These are phyloP conservation scores for Mesitornis unicolor DNA, from an alignment of 2,113 vertebrate species.

Conservation along the genomic window DNA sequence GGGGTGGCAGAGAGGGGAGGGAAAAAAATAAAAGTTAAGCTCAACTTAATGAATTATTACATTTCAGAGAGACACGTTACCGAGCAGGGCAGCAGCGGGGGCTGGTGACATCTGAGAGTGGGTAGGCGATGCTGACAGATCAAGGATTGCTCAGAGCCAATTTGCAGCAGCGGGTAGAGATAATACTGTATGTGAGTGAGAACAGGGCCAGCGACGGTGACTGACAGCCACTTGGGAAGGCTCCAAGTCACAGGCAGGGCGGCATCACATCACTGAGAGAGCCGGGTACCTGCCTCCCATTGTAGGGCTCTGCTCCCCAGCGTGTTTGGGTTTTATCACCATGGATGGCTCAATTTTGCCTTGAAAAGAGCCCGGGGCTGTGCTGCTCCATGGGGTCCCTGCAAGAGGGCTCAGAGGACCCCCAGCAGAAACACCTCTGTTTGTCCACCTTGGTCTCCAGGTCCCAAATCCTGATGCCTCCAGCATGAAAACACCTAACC, in stretches of 20 bases:
- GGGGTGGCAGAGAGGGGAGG: not conserved
- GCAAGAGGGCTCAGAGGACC: not conserved
- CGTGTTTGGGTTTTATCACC: not conserved
- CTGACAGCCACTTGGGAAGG: constrained; percentile 26
- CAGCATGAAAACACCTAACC: not conserved
- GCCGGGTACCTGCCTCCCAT: not conserved
- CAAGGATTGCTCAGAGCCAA: constrained; percentile 68
- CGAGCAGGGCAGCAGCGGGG: constrained; percentile 50
- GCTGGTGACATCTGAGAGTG: constrained; percentile 66
- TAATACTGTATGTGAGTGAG: constrained; percentile 46
- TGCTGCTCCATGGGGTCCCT: not conserved
- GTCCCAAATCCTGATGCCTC: not conserved
- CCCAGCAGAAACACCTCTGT: not conserved
- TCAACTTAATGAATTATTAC: constrained; percentile 57
- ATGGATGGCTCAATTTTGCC: not conserved
- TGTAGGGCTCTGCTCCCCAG: not conserved
- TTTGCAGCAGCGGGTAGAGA: constrained; percentile 66
- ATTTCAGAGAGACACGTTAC: constrained; percentile 53
- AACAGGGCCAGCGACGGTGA: constrained; percentile 9
- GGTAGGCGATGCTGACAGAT: constrained; percentile 69
- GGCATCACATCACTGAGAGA: not conserved
- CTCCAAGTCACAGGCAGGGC: constrained; percentile 19
- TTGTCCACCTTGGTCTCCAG: not conserved
- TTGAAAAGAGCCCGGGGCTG: not conserved
- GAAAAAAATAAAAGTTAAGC: not conserved